Base-by-base conservation (phyloP, 2,888 invertebrate species). In the Lampropteryx suffumata region DNA sequence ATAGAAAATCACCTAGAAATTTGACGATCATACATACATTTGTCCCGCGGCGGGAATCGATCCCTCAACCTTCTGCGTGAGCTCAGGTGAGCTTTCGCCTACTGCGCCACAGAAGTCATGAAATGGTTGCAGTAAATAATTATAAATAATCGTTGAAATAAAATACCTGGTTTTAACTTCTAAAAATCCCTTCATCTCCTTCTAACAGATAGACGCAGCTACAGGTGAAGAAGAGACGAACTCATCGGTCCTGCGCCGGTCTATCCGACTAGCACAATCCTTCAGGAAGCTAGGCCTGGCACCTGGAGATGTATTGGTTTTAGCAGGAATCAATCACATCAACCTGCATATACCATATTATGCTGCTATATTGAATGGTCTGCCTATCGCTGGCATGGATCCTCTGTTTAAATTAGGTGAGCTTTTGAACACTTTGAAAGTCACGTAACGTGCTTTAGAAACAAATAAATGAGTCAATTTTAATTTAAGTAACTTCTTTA, bases 261-360 rank as follows among this genome's bases (percentile, higher is more conserved):
- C 81, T 0, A 61, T 82, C 6, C 68, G 64, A 1, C 47, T 88
- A 3, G 82, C 85, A 0, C 65, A 60, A 54, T 68, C 79, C 13
- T 50, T 87, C 4, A 67, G 76, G 3, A 66, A 57, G 1, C 59
- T 71, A 0, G 82, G 84, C 0, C 51, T 76, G 1, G 57, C 62
- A 5, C 79, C 83, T 0, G 87, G 86, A 0, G 84, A 84, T 29
- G 74, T 83, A 0, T 33, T 87, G 14, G 79, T 80, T 1, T 47
- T 87, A 3, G 73, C 79, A 0, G 88, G 86, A 0, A 67, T 55
- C 28, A 86, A 87, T 51, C 85, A 88, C 37, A 55, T 86, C 7
- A 77, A 87, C 32, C 51, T 85, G 0, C 73, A 78, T 41, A 79
- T 87, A 36, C 85, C 87, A 0, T 81, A 66, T 61, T 82, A 78